These are phyloP conservation scores for Clarias macrocephalus DNA, from an alignment of 2,113 vertebrate species.

Conservation along the genomic window DNA sequence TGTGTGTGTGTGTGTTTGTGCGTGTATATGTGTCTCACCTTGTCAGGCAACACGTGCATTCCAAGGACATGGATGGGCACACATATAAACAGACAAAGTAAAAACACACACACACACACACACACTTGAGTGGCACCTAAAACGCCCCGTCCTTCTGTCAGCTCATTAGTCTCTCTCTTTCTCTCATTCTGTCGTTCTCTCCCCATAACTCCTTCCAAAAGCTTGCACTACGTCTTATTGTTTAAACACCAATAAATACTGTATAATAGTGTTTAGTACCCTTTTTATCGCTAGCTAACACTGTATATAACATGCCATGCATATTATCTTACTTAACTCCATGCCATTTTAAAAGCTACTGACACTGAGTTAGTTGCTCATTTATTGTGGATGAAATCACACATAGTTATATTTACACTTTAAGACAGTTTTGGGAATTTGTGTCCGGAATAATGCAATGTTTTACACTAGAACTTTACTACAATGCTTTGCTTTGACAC, in stretches of 20 bases:
- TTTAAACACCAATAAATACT: background rate
- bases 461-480: background rate
- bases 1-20: constrained; percentile 32
- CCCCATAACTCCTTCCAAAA: background rate
- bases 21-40: constrained; percentile 54
- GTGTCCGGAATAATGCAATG: background rate
- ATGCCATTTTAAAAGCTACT: background rate
- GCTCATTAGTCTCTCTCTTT: constrained; percentile 39
- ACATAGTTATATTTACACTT: background rate
- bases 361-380: background rate
- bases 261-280: background rate
- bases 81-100: constrained; percentile 55
- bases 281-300: background rate
- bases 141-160: constrained; percentile 46
- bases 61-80: constrained; percentile 59
- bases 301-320: background rate
- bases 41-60: constrained; percentile 62
- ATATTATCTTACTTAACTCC: background rate
- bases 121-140: constrained; percentile 17
- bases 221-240: background rate
- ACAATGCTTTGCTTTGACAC: background rate
- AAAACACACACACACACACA: constrained; percentile 18
- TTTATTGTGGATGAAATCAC: background rate
- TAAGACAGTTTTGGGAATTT: background rate
- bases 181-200: background rate